Conservation (phyloP, 2,888 invertebrate species). For the Sarcophaga rosellei region DNA sequence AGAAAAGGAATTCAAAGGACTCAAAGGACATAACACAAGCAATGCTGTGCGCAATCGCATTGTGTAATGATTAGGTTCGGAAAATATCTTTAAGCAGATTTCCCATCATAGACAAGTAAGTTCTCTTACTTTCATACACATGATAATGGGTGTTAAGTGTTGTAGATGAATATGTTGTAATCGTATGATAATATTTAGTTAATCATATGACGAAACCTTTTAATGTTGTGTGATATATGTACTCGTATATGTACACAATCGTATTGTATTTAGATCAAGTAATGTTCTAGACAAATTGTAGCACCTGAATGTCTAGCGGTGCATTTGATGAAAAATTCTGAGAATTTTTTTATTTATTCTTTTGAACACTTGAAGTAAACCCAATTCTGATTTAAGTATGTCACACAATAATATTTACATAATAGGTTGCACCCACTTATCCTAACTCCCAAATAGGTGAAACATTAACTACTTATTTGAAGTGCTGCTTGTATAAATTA, state of each 20-base stretch:
- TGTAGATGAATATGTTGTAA: neutral
- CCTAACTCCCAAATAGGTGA: neutral
- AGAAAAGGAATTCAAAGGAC: neutral
- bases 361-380: conserved; percentile 23
- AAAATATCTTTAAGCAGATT: conserved; percentile 60
- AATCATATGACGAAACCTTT: conserved; percentile 60
- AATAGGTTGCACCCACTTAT: neutral
- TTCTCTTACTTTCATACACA: too few relatives aligned
- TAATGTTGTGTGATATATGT: conserved; percentile 36
- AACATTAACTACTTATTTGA: neutral
- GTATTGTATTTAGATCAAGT: conserved; percentile 55
- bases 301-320: conserved; percentile 67
- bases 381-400: neutral
- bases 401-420: conserved; percentile 41
- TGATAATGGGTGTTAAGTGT: neutral
- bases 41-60: conserved; percentile 48
- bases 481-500: conserved; percentile 33
- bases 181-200: conserved; percentile 41
- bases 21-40: conserved; percentile 5
- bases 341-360: conserved; percentile 20
- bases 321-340: conserved; percentile 44
- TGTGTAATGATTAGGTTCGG: conserved; percentile 38
- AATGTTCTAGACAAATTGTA: conserved; percentile 48
- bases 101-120: neutral
- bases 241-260: neutral